Percentiles rank a stretch among this genome's conserved stretches.
Conservation (phyloP, 2,888 invertebrate genomes). For the Trissoscelio sp. region DNA sequence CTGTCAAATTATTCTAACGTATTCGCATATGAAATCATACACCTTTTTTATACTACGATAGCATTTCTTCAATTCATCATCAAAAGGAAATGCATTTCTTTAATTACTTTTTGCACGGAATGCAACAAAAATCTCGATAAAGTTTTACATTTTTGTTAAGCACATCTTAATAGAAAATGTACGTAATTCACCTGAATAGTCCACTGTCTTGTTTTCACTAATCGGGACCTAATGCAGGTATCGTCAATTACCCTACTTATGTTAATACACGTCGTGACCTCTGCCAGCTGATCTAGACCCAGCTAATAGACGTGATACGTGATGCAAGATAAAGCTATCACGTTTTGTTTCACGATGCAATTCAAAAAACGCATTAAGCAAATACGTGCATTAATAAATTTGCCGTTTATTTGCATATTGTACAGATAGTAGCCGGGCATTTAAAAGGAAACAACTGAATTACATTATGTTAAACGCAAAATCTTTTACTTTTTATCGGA, state of each 20-base stretch:
- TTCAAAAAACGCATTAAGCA: slow-evolving; percentile 43
- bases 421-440: slow-evolving; percentile 12
- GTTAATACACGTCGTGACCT: slow-evolving; percentile 56
- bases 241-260: slow-evolving; percentile 63
- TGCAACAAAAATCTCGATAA: slow-evolving; percentile 22
- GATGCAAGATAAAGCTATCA: slow-evolving; percentile 52
- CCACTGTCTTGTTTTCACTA: slow-evolving; percentile 60
- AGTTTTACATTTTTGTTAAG: slow-evolving; percentile 26
- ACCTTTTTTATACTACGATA: not conserved
- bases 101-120: slow-evolving; percentile 21
- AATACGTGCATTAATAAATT: slow-evolving; percentile 36
- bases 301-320: slow-evolving; percentile 29
- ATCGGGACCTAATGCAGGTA: slow-evolving; percentile 49
- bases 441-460: slow-evolving; percentile 20
- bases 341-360: slow-evolving; percentile 34
- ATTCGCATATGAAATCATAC: slow-evolving; percentile 17
- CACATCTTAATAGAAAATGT: slow-evolving; percentile 52
- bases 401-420: slow-evolving; percentile 36
- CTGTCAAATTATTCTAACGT: not conserved
- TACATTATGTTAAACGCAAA: slow-evolving; percentile 12
- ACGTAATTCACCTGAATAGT: slow-evolving; percentile 56
- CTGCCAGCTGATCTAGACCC: slow-evolving; percentile 18
- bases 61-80: slow-evolving; percentile 27
- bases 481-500: slow-evolving; percentile 10
- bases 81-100: slow-evolving; percentile 10